These are phyloP conservation scores for Cephalopterus ornatus DNA, from an alignment of 2,113 vertebrate species.

Conservation along the genomic window DNA sequence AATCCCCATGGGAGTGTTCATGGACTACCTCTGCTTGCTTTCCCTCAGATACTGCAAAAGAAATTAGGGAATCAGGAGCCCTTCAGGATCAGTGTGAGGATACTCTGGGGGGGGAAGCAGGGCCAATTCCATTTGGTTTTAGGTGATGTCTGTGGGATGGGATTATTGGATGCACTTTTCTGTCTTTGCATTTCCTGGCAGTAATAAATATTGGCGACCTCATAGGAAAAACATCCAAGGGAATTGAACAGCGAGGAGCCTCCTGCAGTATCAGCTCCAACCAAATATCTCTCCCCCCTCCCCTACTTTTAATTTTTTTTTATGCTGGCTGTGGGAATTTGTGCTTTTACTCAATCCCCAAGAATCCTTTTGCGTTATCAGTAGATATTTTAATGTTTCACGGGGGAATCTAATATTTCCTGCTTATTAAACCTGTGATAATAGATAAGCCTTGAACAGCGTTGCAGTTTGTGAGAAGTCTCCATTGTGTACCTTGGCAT, in stretches of 20 bases:
- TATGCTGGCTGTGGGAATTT: not conserved
- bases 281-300: not conserved
- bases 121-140: not conserved
- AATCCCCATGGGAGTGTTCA: not conserved
- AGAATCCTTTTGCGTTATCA: slow-evolving; percentile 21
- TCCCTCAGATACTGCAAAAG: not conserved
- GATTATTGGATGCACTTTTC: not conserved
- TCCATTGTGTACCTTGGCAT: slow-evolving; percentile 14
- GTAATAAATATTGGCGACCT: not conserved
- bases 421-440: slow-evolving; percentile 7
- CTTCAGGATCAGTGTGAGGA: not conserved
- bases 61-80: not conserved
- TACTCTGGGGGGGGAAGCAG: not conserved
- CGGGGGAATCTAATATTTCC: slow-evolving; percentile 13
- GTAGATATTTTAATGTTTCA: slow-evolving; percentile 26
- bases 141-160: not conserved
- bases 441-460: not conserved
- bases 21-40: not conserved
- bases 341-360: not conserved
- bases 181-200: not conserved
- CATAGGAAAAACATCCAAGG: not conserved
- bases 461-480: not conserved
- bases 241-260: not conserved
- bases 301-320: not conserved
- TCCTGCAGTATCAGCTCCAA: not conserved